A percentile compares a stretch with the other conserved stretches of the same genome.
These are phyloP conservation scores for Eupristina koningsbergeri DNA, from an alignment of 1,140 invertebrate genomes.

Conservation along the genomic window DNA sequence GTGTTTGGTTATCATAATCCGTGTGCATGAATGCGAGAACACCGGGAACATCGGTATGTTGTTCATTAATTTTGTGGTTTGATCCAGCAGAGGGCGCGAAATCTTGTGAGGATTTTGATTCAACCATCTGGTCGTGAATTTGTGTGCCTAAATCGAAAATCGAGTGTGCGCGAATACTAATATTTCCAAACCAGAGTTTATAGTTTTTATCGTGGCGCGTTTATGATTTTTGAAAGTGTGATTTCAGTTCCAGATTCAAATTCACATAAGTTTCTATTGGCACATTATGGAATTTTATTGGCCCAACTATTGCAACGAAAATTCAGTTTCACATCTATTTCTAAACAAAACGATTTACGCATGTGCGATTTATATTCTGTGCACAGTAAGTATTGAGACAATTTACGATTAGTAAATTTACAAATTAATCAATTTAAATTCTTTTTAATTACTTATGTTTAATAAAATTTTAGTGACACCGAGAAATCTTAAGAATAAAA, in stretches of 20 bases:
- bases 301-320: no score
- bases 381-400: neutral
- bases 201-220: neutral
- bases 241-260: neutral
- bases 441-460: neutral
- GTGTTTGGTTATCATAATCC: no score
- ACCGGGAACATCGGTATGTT: neutral
- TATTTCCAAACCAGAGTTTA: neutral
- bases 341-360: neutral
- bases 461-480: neutral
- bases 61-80: slow-evolving; percentile 17
- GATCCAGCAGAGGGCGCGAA: slow-evolving; percentile 29
- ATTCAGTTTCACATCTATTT: no score
- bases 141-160: neutral
- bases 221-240: no score
- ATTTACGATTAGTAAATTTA: no score
- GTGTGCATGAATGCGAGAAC: neutral
- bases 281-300: no score
- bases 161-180: neutral
- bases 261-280: neutral
- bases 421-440: neutral
- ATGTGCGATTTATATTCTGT: neutral
- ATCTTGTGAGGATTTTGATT: slow-evolving; percentile 13
- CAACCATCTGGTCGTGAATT: neutral
- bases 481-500: no score